Conservation (phyloP, 2,888 invertebrate species). For the Acleris laterana region DNA sequence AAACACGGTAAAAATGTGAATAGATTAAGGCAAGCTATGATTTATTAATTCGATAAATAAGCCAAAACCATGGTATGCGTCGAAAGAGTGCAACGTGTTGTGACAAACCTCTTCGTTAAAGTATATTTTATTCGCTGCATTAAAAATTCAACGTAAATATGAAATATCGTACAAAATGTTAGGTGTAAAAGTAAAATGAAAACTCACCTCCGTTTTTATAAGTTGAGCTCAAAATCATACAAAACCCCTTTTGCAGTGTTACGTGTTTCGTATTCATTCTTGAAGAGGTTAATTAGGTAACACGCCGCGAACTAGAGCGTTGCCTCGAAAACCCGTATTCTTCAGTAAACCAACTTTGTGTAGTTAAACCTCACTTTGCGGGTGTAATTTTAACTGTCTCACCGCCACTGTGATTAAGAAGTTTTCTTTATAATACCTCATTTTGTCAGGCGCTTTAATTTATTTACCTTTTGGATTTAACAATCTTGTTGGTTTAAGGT, state of each 20-base stretch:
- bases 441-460: slow-evolving; percentile 16
- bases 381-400: slow-evolving; percentile 24
- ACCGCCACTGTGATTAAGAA: slow-evolving; percentile 21
- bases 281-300: slow-evolving; percentile 27
- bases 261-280: slow-evolving; percentile 17
- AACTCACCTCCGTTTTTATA: background rate
- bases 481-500: slow-evolving; percentile 12
- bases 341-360: slow-evolving; percentile 23
- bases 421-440: slow-evolving; percentile 20
- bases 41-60: too few species aligned
- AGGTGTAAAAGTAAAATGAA: background rate
- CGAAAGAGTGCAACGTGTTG: too few species aligned
- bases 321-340: slow-evolving; percentile 17
- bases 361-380: slow-evolving; percentile 27
- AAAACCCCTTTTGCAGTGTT: slow-evolving; percentile 3
- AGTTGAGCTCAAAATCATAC: background rate
- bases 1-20: too few species aligned
- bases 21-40: too few species aligned
- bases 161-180: too few species aligned
- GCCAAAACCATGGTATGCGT: too few species aligned
- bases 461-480: slow-evolving; percentile 16
- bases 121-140: too few species aligned
- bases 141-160: too few species aligned
- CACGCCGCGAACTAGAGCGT: slow-evolving; percentile 19
- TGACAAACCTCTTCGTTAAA: too few species aligned